Base-by-base conservation (phyloP, 1,140 invertebrate genomes). In the Orchesella cincta region DNA sequence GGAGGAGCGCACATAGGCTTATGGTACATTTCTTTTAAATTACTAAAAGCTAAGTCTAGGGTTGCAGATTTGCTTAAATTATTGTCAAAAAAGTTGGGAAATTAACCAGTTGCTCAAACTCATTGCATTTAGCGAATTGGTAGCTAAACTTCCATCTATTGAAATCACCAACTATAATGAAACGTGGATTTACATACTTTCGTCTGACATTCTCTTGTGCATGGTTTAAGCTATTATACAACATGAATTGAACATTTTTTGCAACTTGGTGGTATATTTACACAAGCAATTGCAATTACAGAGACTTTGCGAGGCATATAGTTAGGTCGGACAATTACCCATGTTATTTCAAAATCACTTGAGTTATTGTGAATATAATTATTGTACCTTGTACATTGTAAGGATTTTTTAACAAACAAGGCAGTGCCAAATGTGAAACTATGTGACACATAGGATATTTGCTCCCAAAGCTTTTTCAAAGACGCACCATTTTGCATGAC, bases 241-340 rank as follows among this genome's bases (percentile, higher is more conserved):
- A 29, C 12, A 31, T 33, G 23, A 31, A 31, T 29, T 67, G 62
- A 14, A 29, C n/a, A 3, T 8, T 12, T 67, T 67, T 67, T 29
- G 14, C 2, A 1, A 31, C 8, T 31, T 12, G 62, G 62, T 67
- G 62, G 62, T 1, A 67, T 29, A n/a, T 67, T 31, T 3, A 67
- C 62, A 31, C 62, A 67, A 3, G 31, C 62, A 31, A 67, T n/a
- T 31, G 62, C 62, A 67, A 67, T 67, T 16, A 67, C 62, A n/a
- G 62, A 67, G 12, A 67, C 62, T 8, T 29, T 31, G 29, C 31
- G 29, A 31, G 62, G 62, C 14, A 67, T 12, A 33, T 67, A 67
- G 14, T 8, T 5, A 5, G 62, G 62, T 12, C 62, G 8, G 14
- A 33, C 5, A 5, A 67, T 31, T 67, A 67, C 31, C 26, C 26